A percentile compares a stretch with the other conserved stretches of the same genome.
These are phyloP conservation scores for Lepilemur septentrionalis DNA, from an alignment of 2,797 vertebrate species.

Conservation along the genomic window DNA sequence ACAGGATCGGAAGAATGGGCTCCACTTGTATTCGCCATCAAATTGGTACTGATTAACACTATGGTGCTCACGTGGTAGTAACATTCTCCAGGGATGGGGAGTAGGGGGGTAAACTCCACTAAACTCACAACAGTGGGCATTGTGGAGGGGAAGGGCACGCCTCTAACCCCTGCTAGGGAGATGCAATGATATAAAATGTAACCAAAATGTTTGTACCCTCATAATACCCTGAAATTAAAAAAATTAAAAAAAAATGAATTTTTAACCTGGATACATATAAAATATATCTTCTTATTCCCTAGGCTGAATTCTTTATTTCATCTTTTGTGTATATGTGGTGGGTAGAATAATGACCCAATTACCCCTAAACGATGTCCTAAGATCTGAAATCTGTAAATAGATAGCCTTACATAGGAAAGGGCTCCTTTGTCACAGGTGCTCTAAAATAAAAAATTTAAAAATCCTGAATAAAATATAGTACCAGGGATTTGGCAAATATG, in stretches of 20 bases:
- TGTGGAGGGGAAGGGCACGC: no score
- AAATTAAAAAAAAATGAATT: neutral
- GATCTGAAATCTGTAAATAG: neutral
- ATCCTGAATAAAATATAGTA: neutral
- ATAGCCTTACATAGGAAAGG: neutral
- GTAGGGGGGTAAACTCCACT: no score
- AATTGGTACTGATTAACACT: no score
- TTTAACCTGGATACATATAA: neutral
- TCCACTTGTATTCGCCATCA: no score
- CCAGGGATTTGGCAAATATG: neutral
- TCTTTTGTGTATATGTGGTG: neutral
- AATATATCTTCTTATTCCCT: neutral
- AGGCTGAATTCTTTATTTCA: neutral
- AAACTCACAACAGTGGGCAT: no score
- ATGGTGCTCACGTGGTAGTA: no score
- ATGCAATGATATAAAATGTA: no score
- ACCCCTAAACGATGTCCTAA: neutral
- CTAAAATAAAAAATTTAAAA: neutral
- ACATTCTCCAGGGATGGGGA: no score
- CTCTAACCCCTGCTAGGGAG: no score
- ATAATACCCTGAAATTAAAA: no score
- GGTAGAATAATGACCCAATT: neutral
- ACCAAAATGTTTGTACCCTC: no score
- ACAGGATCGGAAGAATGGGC: no score
- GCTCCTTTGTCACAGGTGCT: neutral